Base-by-base conservation (phyloP, 1,140 invertebrate species). In the Camponotus pennsylvanicus region DNA sequence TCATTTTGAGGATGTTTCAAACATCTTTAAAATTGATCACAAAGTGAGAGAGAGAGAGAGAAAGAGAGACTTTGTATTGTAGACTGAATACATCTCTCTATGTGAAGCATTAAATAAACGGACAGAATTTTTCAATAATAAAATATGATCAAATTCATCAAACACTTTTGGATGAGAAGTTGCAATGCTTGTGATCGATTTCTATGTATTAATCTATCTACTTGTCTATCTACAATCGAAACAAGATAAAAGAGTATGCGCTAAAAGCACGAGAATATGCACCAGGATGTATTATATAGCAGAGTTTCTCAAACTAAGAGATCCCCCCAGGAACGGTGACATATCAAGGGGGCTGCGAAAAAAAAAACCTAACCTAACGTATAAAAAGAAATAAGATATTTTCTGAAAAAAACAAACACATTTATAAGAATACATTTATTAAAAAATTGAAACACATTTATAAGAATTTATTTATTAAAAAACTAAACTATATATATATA, bases 81-180 rank as follows among this genome's bases (percentile, higher is more conserved):
- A 27, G 27, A 27, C 27, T 0, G 27, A 27, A 27, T 27, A 27
- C 27, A 27, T 27, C 21, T 59, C 9, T 59, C 18, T 42, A 42
- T 70, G 15, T 40, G 21, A 32, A 2, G 5, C 3, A 70, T 15
- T 70, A 11, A 7, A 70, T 45, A 11, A 40, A 40, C 3, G 15
- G 37, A 40, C 49, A 21, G 3, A 63, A 9, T 8, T 1, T 52
- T 42, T 40, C 13, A 55, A 40, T 69, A 34, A 40, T 21, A 52
- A 80, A 34, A 52, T 52, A 45, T 6, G 7, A 21, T 67, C 27
- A 59, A 32, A 42, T 61, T 76, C 0, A 15, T 15, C 21, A 21
- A 78, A 40, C n/a, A 52, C 63, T 37, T 52, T 49, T 66, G 32
- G 32, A 55, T n/a, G 15, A 66, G 40, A 77, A 78, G 66, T 78